Conservation (phyloP, 1,140 invertebrate species). For the Rhynchophorus ferrugineus region DNA sequence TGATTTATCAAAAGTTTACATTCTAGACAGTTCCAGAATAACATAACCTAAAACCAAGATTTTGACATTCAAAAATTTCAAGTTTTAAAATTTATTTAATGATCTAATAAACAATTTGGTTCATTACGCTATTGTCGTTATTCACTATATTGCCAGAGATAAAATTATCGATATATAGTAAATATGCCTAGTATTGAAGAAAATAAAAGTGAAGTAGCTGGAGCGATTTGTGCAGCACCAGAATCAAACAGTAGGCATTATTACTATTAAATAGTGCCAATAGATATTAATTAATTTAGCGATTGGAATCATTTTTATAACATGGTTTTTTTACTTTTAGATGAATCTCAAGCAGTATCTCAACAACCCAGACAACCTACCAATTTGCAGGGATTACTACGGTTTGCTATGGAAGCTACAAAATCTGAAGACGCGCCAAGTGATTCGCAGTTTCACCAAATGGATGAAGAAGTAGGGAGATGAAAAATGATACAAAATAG, state of each 20-base stretch:
- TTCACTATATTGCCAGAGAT: no score
- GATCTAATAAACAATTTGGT: slow-evolving; percentile 1
- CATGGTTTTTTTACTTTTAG: no score
- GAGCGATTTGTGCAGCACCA: slow-evolving; percentile 9
- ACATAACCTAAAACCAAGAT: not conserved
- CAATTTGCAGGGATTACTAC: slow-evolving; percentile 49
- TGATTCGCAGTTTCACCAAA: slow-evolving; percentile 41
- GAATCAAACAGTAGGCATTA: not conserved
- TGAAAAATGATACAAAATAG: not conserved
- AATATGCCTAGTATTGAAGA: slow-evolving; percentile 10
- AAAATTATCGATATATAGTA: not conserved
- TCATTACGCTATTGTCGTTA: no score
- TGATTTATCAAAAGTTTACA: no score
- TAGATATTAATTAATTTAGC: not conserved
- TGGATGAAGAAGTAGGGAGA: slow-evolving; percentile 52
- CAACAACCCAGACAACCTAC: slow-evolving; percentile 35
- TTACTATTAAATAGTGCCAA: not conserved
- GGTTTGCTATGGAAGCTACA: slow-evolving; percentile 57
- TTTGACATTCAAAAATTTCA: not conserved
- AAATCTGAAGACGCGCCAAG: slow-evolving; percentile 48
- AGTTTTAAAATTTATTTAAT: not conserved
- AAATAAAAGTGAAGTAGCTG: slow-evolving; percentile 13
- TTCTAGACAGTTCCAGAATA: not conserved
- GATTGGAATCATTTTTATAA: not conserved
- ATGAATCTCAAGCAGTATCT: not conserved